phyloP scores from a whole-genome alignment of 2,113 vertebrate genomes.

The Trinectes maculatus region DNA sequence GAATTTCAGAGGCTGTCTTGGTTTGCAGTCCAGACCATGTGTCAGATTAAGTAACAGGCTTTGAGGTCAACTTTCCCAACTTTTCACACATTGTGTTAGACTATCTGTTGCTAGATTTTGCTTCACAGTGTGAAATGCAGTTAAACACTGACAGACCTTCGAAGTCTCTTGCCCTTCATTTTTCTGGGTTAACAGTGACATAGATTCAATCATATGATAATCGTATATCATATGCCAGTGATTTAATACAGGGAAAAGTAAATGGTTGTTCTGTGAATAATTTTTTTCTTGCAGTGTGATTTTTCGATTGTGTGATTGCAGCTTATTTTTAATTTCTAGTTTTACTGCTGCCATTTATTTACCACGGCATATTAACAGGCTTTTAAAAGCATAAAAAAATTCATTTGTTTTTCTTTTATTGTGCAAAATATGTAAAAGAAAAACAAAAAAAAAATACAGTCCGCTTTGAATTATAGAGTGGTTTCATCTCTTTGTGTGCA shows the following conservation, averaged over 20 bases:
- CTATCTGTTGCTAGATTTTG: slow-evolving; percentile 12
- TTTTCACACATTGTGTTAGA: slow-evolving; percentile 48
- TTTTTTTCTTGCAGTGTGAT: neutral
- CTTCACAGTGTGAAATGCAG: neutral
- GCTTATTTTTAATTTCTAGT: neutral
- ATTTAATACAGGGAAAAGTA: neutral
- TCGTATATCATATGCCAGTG: neutral
- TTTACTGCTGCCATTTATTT: neutral
- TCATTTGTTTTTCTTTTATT: neutral
- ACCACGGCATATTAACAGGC: neutral
- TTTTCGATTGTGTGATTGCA: neutral
- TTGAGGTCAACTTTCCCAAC: slow-evolving; percentile 56
- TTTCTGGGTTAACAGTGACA: neutral
- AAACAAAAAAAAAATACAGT: neutral
- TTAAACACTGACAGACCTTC: neutral
- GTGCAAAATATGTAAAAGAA: neutral
- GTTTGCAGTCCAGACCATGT: slow-evolving; percentile 70
- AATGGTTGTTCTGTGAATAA: neutral
- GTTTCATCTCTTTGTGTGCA: neutral
- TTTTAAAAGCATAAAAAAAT: slow-evolving; percentile 2
- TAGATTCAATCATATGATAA: neutral
- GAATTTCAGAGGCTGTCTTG: slow-evolving; percentile 66
- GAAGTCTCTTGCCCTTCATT: neutral
- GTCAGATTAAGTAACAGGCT: slow-evolving; percentile 71
- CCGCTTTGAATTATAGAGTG: neutral